Percentiles rank a stretch among this genome's conserved stretches.
phyloP scores from a whole-genome alignment of 2,113 vertebrate species.

The Limnothrissa miodon region DNA sequence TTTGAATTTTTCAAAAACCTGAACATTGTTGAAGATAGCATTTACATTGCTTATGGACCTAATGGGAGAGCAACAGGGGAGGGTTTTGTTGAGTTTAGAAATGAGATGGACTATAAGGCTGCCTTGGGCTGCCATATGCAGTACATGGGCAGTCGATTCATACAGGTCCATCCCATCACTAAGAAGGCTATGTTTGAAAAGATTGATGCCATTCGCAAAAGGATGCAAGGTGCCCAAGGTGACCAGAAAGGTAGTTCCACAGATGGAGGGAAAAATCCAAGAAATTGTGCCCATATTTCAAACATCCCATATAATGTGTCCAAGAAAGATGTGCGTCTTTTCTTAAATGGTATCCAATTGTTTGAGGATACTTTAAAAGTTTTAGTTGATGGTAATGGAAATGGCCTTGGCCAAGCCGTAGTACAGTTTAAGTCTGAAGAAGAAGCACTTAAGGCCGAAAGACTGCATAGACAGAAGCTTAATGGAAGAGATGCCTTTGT shows the following conservation, averaged over 20 bases:
- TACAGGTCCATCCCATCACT: slow-evolving; percentile 95
- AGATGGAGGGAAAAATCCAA: slow-evolving; percentile 75
- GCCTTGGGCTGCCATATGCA: slow-evolving; percentile 95
- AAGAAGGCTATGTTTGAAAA: slow-evolving; percentile 97
- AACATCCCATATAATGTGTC: slow-evolving; percentile 96
- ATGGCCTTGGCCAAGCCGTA: slow-evolving; percentile 92
- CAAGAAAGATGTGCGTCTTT: slow-evolving; percentile 91
- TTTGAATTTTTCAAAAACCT: slow-evolving; percentile 98
- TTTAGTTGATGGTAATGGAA: slow-evolving; percentile 87
- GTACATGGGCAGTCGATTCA: slow-evolving; percentile 96
- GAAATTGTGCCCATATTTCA: slow-evolving; percentile 89
- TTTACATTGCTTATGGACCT: slow-evolving; percentile 95
- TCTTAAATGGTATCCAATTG: slow-evolving; percentile 88
- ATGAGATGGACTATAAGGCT: slow-evolving; percentile 89
- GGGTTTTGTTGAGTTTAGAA: slow-evolving; percentile 94
- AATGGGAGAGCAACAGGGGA: slow-evolving; percentile 96
- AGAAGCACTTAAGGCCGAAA: slow-evolving; percentile 91
- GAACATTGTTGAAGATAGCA: slow-evolving; percentile 91
- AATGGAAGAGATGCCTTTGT: slow-evolving; percentile 95
- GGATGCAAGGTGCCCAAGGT: slow-evolving; percentile 78
- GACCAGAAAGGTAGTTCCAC: slow-evolving; percentile 82
- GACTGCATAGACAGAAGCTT: slow-evolving; percentile 93
- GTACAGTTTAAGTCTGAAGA: slow-evolving; percentile 94
- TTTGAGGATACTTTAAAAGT: slow-evolving; percentile 91
- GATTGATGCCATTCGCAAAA: slow-evolving; percentile 90